Evolutionary conservation across 2,888 invertebrate genomes (phyloP).

Genomic region (Panorpa germanica): DNA sequence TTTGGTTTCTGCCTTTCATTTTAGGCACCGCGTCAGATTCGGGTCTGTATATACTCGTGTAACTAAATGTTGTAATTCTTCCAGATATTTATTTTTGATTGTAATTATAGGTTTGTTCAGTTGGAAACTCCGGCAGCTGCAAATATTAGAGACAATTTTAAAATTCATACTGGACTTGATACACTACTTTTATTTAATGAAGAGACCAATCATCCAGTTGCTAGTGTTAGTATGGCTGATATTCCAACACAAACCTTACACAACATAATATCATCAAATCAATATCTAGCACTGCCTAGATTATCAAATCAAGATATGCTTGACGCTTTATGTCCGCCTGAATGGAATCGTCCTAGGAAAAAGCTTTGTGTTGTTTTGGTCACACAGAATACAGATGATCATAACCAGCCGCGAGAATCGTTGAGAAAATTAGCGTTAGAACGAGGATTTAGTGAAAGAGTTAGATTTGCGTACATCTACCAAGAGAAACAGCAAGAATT

Average conservation of each 20-base stretch:
- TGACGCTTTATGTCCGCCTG: constrained; percentile 62
- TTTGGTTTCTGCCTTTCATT: constrained; percentile 72
- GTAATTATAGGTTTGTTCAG: constrained; percentile 40
- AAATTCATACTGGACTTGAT: constrained; percentile 53
- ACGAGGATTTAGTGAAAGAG: constrained; percentile 46
- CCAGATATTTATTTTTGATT: constrained; percentile 2
- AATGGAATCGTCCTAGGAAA: constrained; percentile 60
- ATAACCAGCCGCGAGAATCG: constrained; percentile 32
- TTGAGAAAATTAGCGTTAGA: constrained; percentile 52
- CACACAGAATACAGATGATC: constrained; percentile 35
- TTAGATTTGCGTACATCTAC: constrained; percentile 78
- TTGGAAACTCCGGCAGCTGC: constrained; percentile 38
- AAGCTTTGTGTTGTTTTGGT: constrained; percentile 64
- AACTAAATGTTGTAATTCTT: constrained; percentile 1
- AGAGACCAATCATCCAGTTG: constrained; percentile 57
- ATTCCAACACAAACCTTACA: constrained; percentile 75
- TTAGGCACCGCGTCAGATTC: constrained; percentile 69
- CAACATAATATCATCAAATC: constrained; percentile 76
- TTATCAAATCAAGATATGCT: constrained; percentile 72
- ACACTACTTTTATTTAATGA: constrained; percentile 83
- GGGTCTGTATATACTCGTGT: constrained; percentile 34
- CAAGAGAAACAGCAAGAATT: constrained; percentile 57
- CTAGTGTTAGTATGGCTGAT: constrained; percentile 75
- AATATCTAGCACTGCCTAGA: constrained; percentile 71
- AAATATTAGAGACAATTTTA: constrained; percentile 44